Percentiles rank a stretch among this genome's conserved stretches.
These are phyloP conservation scores for Anableps anableps DNA, from an alignment of 2,797 vertebrate genomes.

Conservation along the genomic window DNA sequence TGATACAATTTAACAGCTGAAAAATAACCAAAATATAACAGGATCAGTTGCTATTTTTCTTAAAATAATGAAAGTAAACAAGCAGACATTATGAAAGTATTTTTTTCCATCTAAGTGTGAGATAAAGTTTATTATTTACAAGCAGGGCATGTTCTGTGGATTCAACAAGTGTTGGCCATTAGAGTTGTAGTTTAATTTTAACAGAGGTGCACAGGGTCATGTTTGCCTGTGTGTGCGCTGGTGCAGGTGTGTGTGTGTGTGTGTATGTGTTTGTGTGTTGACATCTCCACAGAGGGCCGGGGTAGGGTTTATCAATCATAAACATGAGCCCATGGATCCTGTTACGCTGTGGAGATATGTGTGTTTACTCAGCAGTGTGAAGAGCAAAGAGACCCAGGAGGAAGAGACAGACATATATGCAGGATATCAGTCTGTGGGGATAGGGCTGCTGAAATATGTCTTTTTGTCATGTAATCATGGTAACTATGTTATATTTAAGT, in stretches of 20 bases:
- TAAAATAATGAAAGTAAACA: background rate
- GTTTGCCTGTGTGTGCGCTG: constrained; percentile 25
- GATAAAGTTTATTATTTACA: constrained; percentile 43
- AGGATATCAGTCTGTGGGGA: constrained; percentile 50
- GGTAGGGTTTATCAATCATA: constrained; percentile 78
- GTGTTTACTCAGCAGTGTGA: constrained; percentile 83
- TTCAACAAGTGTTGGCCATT: background rate
- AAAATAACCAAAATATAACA: background rate
- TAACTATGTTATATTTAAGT: constrained; percentile 39
- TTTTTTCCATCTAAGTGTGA: constrained; percentile 23
- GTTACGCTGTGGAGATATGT: constrained; percentile 73
- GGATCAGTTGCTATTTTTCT: background rate
- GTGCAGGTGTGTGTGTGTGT: constrained; percentile 15
- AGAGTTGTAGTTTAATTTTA: constrained; percentile 22
- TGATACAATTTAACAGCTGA: background rate
- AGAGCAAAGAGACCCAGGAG: constrained; percentile 63
- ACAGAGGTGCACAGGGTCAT: constrained; percentile 11
- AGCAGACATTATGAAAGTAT: background rate
- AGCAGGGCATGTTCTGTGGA: constrained; percentile 26
- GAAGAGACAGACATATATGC: constrained; percentile 39
- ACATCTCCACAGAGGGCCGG: constrained; percentile 61
- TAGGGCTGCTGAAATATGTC: constrained; percentile 29
- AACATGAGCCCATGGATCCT: constrained; percentile 67
- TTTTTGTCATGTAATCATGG: constrained; percentile 13
- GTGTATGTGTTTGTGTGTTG: constrained; percentile 44